Evolutionary conservation across 2,888 invertebrate genomes (phyloP).

Genomic region (Hemaris fuciformis): DNA sequence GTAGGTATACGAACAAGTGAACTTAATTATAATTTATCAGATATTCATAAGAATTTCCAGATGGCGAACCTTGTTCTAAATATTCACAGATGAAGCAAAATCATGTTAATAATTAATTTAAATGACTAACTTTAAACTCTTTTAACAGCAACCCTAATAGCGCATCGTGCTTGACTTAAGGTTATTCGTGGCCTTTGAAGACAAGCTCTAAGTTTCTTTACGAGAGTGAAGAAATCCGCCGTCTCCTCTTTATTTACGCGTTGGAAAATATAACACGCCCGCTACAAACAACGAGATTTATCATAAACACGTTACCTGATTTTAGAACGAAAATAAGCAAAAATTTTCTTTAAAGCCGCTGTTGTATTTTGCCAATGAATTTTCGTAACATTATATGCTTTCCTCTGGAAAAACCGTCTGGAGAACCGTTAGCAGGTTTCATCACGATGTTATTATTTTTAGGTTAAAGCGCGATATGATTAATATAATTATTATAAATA

Average conservation of each 20-base stretch:
- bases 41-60: too few relatives aligned
- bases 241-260: not conserved
- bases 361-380: not conserved
- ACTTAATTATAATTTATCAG: too few relatives aligned
- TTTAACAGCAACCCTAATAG: not conserved
- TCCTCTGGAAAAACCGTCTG: too few relatives aligned
- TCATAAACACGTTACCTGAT: not conserved
- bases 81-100: not conserved
- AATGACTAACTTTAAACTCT: not conserved
- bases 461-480: too few relatives aligned
- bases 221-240: not conserved
- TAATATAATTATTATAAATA: too few relatives aligned
- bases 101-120: not conserved
- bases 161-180: slow-evolving; percentile 13
- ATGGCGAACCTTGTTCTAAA: too few relatives aligned
- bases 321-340: not conserved
- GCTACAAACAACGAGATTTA: not conserved
- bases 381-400: too few relatives aligned
- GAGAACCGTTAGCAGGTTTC: too few relatives aligned
- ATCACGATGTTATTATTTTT: too few relatives aligned
- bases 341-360: not conserved
- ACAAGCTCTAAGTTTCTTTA: slow-evolving; percentile 13
- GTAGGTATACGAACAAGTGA: too few relatives aligned
- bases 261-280: not conserved
- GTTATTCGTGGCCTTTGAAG: slow-evolving; percentile 14